Conservation (phyloP, 2,797 vertebrate genomes). For the Anabas testudineus region DNA sequence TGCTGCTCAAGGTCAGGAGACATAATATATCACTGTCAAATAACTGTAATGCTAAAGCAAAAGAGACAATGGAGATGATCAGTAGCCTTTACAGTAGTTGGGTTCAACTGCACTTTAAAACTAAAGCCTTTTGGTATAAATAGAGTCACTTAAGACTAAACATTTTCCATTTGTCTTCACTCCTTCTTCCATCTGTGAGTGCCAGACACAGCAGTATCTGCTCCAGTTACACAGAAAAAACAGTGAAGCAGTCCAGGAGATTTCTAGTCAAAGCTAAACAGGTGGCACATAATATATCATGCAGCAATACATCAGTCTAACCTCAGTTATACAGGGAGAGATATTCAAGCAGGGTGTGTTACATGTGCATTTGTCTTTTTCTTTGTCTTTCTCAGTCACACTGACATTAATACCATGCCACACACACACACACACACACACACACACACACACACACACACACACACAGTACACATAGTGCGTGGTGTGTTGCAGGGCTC, state of each 20-base stretch:
- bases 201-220: slow-evolving; percentile 41
- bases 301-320: neutral
- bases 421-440: neutral
- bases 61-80: neutral
- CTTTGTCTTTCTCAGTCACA: slow-evolving; percentile 10
- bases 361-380: slow-evolving; percentile 8
- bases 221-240: slow-evolving; percentile 32
- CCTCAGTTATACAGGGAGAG: neutral
- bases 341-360: slow-evolving; percentile 1
- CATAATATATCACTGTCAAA: neutral
- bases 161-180: slow-evolving; percentile 22
- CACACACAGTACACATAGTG: slow-evolving; percentile 36
- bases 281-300: slow-evolving; percentile 26
- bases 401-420: slow-evolving; percentile 4
- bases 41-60: neutral
- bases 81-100: neutral
- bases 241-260: slow-evolving; percentile 7
- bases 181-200: slow-evolving; percentile 21
- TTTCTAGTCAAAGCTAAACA: slow-evolving; percentile 20
- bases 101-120: neutral
- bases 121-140: neutral
- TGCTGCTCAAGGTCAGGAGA: neutral
- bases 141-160: slow-evolving; percentile 3
- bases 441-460: slow-evolving; percentile 10
- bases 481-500: slow-evolving; percentile 53